Evolutionary conservation across 2,113 vertebrate species (phyloP).

Genomic region (Tichodroma muraria): DNA sequence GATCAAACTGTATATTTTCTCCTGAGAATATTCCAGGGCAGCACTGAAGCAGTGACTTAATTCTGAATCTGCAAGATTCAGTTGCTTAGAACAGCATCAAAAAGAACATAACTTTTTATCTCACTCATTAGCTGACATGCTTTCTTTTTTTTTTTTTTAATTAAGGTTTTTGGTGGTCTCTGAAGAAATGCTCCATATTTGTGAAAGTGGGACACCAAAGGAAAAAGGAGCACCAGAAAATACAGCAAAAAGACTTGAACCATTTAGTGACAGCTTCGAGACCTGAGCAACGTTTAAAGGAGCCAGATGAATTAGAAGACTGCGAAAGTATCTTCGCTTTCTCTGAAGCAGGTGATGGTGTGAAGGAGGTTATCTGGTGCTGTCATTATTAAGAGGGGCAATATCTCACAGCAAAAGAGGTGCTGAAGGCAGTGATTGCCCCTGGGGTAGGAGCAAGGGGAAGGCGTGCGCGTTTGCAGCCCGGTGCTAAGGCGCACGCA

Average conservation of each 20-base stretch:
- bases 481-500: not conserved
- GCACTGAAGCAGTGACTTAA: not conserved
- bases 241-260: not conserved
- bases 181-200: not conserved
- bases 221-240: not conserved
- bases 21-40: not conserved
- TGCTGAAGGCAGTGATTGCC: slow-evolving; percentile 16
- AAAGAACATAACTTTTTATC: not conserved
- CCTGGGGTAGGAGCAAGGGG: not conserved
- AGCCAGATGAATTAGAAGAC: not conserved
- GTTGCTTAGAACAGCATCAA: not conserved
- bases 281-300: not conserved
- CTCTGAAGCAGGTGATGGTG: not conserved
- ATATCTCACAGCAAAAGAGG: slow-evolving; percentile 19
- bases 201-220: not conserved
- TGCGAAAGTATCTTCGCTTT: not conserved
- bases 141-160: not conserved
- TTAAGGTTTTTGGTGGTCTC: not conserved
- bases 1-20: not conserved
- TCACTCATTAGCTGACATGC: not conserved
- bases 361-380: not conserved
- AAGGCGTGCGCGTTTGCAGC: not conserved
- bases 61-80: not conserved
- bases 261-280: not conserved
- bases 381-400: not conserved